Percentiles rank a stretch among this genome's conserved stretches.
Evolutionary conservation across 1,140 invertebrate genomes (phyloP).

Genomic region (Agrilus planipennis): DNA sequence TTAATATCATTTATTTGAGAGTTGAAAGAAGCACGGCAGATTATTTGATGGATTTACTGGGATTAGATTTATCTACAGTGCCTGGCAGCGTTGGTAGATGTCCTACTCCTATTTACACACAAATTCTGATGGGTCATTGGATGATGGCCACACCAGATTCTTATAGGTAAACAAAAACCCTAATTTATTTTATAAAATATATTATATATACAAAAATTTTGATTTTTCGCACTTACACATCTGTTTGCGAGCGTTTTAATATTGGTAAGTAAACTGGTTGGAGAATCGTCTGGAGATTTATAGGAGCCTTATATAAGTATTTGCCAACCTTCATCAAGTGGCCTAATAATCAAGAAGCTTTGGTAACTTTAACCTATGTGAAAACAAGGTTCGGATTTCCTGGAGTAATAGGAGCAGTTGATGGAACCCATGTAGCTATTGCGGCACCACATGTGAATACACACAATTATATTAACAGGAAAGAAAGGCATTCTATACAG

Average conservation of each 20-base stretch:
- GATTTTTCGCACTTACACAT: slow-evolving; percentile 9
- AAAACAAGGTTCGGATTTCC: slow-evolving; percentile 16
- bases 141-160: not conserved
- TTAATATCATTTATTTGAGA: too few species aligned
- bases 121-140: not conserved
- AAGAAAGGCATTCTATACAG: slow-evolving; percentile 11
- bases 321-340: slow-evolving; percentile 14
- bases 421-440: slow-evolving; percentile 18
- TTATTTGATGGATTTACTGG: too few species aligned
- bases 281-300: slow-evolving; percentile 9
- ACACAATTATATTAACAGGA: slow-evolving; percentile 13
- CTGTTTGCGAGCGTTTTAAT: slow-evolving; percentile 17
- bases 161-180: not conserved
- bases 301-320: slow-evolving; percentile 8
- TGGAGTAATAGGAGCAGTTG: slow-evolving; percentile 15
- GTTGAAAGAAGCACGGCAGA: too few species aligned
- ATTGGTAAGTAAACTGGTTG: slow-evolving; percentile 12
- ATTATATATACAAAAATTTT: not conserved
- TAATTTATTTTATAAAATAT: not conserved
- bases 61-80: too few species aligned
- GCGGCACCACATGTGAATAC: slow-evolving; percentile 13
- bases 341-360: slow-evolving; percentile 11
- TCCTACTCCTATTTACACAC: too few species aligned
- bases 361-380: slow-evolving; percentile 11
- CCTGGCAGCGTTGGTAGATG: too few species aligned